Evolutionary conservation across 30 jellyfish, hydroid and myxozoan genomes (phyloP).

Genomic region (Clytia hemisphaerica): DNA sequence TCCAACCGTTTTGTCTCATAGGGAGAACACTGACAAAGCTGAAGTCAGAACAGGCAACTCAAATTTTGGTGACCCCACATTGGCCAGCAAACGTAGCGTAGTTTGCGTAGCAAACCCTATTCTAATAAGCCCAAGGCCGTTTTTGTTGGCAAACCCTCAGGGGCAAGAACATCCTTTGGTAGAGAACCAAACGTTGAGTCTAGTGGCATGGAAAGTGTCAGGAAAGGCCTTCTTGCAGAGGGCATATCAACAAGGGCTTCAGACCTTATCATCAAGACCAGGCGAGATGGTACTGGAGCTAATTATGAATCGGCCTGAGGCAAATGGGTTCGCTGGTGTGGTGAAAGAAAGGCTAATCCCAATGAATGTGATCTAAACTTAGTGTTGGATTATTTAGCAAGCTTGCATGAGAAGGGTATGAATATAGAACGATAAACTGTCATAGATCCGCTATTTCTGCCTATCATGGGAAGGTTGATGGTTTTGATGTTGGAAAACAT

Average conservation of each 20-base stretch:
- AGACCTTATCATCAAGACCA: slow-evolving; percentile 29
- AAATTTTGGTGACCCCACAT: slow-evolving; percentile 18
- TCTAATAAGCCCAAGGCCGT: not conserved
- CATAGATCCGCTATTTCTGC: slow-evolving; percentile 30
- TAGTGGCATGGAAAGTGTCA: slow-evolving; percentile 43
- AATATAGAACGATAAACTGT: slow-evolving; percentile 4
- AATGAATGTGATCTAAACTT: too few species aligned
- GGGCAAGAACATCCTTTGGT: slow-evolving; percentile 18
- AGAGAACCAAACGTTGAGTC: slow-evolving; percentile 17
- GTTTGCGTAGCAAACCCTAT: slow-evolving; percentile 29
- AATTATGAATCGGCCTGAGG: slow-evolving; percentile 43
- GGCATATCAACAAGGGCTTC: slow-evolving; percentile 35
- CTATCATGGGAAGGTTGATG: not conserved
- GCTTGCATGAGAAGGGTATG: not conserved
- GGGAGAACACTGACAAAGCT: slow-evolving; percentile 27
- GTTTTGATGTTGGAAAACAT: slow-evolving; percentile 21
- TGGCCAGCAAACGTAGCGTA: too few species aligned
- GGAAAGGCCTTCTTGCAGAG: slow-evolving; percentile 10
- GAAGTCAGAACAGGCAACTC: not conserved
- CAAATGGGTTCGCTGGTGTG: slow-evolving; percentile 29
- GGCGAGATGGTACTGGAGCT: slow-evolving; percentile 12
- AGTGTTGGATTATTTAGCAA: not conserved
- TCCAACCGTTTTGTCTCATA: slow-evolving; percentile 34
- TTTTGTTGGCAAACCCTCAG: slow-evolving; percentile 25
- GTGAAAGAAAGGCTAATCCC: slow-evolving; percentile 22